Percentiles rank a stretch among this genome's conserved stretches.
These are phyloP conservation scores for Clanis bilineata DNA, from an alignment of 2,888 invertebrate genomes.

Conservation along the genomic window DNA sequence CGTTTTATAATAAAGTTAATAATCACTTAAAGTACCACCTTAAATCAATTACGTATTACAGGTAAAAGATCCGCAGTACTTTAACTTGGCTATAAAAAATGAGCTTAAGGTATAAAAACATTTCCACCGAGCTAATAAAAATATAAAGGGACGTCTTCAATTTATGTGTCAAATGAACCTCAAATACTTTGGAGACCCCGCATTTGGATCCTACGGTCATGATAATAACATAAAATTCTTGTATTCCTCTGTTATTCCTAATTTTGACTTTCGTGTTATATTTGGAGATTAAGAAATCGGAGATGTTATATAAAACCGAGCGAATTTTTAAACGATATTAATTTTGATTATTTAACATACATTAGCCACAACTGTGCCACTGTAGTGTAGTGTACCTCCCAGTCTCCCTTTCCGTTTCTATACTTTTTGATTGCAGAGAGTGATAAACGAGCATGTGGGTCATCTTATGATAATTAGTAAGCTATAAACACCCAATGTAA, in stretches of 20 bases:
- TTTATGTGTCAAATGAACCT: slow-evolving; percentile 9
- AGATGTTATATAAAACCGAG: too few relatives aligned
- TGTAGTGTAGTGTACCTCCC: too few relatives aligned
- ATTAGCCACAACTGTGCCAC: too few relatives aligned
- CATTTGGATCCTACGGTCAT: background rate
- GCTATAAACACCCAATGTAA: too few relatives aligned
- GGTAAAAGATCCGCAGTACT: background rate
- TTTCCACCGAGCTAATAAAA: slow-evolving; percentile 1
- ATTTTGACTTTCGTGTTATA: background rate
- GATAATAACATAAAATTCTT: slow-evolving; percentile 12
- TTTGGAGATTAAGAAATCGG: too few relatives aligned
- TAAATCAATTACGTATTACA: background rate
- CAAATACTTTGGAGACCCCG: slow-evolving; percentile 6
- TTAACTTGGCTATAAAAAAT: background rate
- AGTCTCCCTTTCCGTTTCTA: too few relatives aligned
- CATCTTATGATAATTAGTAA: too few relatives aligned
- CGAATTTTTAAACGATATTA: too few relatives aligned
- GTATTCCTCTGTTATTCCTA: background rate
- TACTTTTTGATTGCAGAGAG: too few relatives aligned
- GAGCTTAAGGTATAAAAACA: background rate
- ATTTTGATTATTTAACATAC: too few relatives aligned
- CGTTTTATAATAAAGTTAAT: background rate
- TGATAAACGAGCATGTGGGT: too few relatives aligned
- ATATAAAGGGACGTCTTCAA: slow-evolving; percentile 2
- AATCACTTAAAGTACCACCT: background rate